Conservation (phyloP, 2,113 vertebrate species). For the Tiliqua scincoides region DNA sequence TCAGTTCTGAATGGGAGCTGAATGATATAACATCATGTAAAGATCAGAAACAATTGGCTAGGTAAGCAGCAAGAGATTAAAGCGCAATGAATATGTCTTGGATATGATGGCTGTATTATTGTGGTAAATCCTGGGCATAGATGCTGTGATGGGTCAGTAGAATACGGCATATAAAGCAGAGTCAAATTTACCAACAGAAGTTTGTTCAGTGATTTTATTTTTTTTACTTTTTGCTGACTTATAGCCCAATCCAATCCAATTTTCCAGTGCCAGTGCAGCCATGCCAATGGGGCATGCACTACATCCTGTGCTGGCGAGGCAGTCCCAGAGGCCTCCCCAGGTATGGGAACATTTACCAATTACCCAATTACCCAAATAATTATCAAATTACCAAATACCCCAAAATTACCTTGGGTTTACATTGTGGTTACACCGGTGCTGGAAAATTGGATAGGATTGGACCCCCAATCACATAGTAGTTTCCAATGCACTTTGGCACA, state of each 20-base stretch:
- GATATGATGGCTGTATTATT: background rate
- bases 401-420: too few species aligned
- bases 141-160: background rate
- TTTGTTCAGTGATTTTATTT: background rate
- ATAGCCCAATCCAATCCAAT: too few species aligned
- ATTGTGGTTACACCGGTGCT: too few species aligned
- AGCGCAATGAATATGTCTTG: constrained; percentile 2
- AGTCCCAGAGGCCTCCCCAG: too few species aligned
- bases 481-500: fast-evolving
- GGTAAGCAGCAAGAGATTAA: background rate
- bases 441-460: too few species aligned
- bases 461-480: background rate
- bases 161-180: background rate
- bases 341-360: too few species aligned
- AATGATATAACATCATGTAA: constrained; percentile 6
- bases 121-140: background rate
- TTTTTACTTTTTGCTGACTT: too few species aligned
- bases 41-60: background rate
- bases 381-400: too few species aligned
- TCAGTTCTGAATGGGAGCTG: constrained; percentile 39
- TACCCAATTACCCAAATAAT: too few species aligned
- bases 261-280: too few species aligned
- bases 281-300: too few species aligned
- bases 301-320: too few species aligned
- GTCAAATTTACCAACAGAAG: background rate